Evolutionary conservation across 1,140 invertebrate genomes (phyloP), one percentile per base, ranked within the genome.

Genomic region (Drosophila aff.): DNA sequence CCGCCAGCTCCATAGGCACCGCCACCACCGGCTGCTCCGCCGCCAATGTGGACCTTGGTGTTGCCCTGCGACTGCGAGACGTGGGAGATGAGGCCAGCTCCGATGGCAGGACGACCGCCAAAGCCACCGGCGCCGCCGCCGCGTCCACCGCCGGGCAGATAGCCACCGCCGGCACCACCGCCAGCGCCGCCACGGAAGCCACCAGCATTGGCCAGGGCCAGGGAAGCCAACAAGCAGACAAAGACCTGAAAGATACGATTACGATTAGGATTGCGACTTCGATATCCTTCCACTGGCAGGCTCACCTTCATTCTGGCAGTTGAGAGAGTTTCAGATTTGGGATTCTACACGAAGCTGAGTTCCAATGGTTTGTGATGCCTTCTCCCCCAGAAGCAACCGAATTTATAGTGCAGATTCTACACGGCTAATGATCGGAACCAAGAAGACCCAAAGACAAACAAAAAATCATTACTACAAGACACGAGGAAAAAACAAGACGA

Each of bases 131-230:
- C 49, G 28, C 81, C 55, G 28, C 81, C 80, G 18, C 81, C 74
- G 10, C 69, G 75, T 49, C 69, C 76, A 23, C 81, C 81, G 4
- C 76, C 69, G 7, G 81, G 75, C 40, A 67, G 65, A 21, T 78
- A 78, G 43, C 79, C 79, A 15, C 86, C 86, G 31, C 49, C 47
- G 8, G 47, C 71, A 13, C 72, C 77, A 13, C 82, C 82, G 33
- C 82, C 75, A 23, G 76, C 80, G 16, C 84, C 84, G 8, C 81
- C 76, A 10, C 81, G 83, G 26, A 78, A 40, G 31, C 85, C 84
- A 61, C 89, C 89, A 53, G 89, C 89, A 50, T 67, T 73, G 47
- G n/a, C 89, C 69, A 85, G 41, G 13, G 82, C 90, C 67, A 92
- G 58, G 3, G 80, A 76, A 31, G 82, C 90, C 55, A 90, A 69